These are phyloP conservation scores for Beris chalybata DNA, from an alignment of 2,888 invertebrate species.

Conservation along the genomic window DNA sequence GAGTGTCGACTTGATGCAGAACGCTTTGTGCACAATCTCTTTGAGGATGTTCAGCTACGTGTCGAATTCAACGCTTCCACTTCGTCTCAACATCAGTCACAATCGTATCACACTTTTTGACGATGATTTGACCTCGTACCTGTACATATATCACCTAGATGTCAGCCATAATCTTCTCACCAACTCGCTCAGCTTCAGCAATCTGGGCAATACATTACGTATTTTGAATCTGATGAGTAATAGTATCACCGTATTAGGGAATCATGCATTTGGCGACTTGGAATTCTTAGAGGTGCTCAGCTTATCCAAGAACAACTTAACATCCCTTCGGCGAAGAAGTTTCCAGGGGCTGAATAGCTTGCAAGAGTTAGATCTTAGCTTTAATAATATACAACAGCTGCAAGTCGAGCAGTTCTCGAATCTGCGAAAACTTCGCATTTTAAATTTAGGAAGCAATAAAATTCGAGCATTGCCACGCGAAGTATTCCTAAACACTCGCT, in stretches of 20 bases:
- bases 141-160: slow-evolving; percentile 71
- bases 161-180: slow-evolving; percentile 69
- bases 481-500: slow-evolving; percentile 75
- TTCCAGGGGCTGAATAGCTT: slow-evolving; percentile 74
- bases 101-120: slow-evolving; percentile 59
- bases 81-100: slow-evolving; percentile 76
- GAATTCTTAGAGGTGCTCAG: slow-evolving; percentile 72
- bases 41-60: slow-evolving; percentile 70
- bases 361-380: slow-evolving; percentile 78
- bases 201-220: slow-evolving; percentile 65
- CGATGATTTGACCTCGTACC: slow-evolving; percentile 53
- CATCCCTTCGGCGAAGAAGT: slow-evolving; percentile 71
- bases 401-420: slow-evolving; percentile 80
- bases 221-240: slow-evolving; percentile 76
- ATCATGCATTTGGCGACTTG: slow-evolving; percentile 73
- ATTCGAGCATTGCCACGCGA: slow-evolving; percentile 75
- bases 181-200: slow-evolving; percentile 67
- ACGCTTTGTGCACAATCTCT: slow-evolving; percentile 70
- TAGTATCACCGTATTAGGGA: slow-evolving; percentile 68
- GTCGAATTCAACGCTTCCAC: slow-evolving; percentile 65
- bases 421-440: slow-evolving; percentile 70
- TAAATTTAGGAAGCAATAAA: slow-evolving; percentile 73
- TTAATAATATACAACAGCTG: slow-evolving; percentile 74
- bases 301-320: slow-evolving; percentile 73
- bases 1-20: slow-evolving; percentile 79